Evolutionary conservation across 2,113 vertebrate species (phyloP).

Genomic region (Daboia siamensis): DNA sequence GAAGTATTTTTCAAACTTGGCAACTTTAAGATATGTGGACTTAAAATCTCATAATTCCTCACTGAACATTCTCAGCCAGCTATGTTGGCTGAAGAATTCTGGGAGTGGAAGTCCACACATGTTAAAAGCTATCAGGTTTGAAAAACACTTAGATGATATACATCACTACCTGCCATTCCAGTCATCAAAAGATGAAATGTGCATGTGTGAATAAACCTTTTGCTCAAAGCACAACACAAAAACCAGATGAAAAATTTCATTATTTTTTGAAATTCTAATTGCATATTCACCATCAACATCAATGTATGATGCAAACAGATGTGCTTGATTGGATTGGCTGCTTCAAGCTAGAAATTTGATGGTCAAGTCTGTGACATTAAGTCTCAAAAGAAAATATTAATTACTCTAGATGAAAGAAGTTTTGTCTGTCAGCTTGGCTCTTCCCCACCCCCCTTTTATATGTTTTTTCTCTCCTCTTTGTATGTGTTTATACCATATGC

Average conservation of each 20-base stretch:
- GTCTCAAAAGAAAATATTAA: conserved; percentile 4
- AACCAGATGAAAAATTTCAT: conserved; percentile 36
- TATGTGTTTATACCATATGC: background rate
- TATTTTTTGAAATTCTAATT: conserved; percentile 25
- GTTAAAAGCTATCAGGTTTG: background rate
- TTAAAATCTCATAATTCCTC: background rate
- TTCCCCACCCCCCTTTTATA: background rate
- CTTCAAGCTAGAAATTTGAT: conserved; percentile 48
- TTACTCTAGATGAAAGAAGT: conserved; percentile 9
- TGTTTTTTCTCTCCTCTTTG: background rate
- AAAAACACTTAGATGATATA: background rate
- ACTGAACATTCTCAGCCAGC: background rate
- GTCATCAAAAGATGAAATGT: background rate
- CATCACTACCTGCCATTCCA: background rate
- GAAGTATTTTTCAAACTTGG: background rate
- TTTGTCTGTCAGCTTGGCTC: conserved; percentile 32
- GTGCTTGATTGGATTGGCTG: conserved; percentile 39
- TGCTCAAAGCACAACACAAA: background rate
- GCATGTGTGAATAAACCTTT: background rate
- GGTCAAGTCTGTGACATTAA: conserved; percentile 41
- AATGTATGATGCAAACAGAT: conserved; percentile 36
- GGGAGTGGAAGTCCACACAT: background rate
- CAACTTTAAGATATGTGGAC: background rate
- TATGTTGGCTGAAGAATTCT: background rate
- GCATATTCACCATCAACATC: conserved; percentile 42